Percentiles rank a stretch among this genome's conserved stretches.
These are phyloP conservation scores for Noctua janthe DNA, from an alignment of 2,888 invertebrate genomes.

Conservation along the genomic window DNA sequence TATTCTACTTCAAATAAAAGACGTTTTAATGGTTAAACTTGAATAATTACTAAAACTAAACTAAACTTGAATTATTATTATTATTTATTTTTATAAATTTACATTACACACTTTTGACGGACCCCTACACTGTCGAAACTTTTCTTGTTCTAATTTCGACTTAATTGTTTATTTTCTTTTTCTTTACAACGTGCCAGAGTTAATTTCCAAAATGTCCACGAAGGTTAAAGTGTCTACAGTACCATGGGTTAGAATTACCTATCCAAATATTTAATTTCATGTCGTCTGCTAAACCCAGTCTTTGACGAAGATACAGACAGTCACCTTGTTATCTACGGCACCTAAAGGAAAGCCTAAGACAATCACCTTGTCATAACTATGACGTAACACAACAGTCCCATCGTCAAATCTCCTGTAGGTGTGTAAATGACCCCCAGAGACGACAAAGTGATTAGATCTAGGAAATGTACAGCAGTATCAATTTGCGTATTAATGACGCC, in stretches of 20 bases:
- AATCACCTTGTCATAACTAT: not conserved
- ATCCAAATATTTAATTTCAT: not conserved
- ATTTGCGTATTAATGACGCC: slow-evolving; percentile 39
- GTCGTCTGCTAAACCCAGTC: not conserved
- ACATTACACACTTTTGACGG: too few relatives aligned
- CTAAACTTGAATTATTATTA: too few relatives aligned
- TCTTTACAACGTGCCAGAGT: too few relatives aligned
- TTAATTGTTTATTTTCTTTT: too few relatives aligned
- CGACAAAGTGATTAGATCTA: slow-evolving; percentile 32
- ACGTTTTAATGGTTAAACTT: too few relatives aligned
- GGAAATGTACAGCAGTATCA: slow-evolving; percentile 27
- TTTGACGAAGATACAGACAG: not conserved
- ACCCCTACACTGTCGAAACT: too few relatives aligned
- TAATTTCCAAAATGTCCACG: too few relatives aligned
- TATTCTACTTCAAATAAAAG: too few relatives aligned
- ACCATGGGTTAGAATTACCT: not conserved
- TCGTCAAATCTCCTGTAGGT: not conserved
- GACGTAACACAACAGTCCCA: not conserved
- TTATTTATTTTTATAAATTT: too few relatives aligned
- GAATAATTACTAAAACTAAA: too few relatives aligned
- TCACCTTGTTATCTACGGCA: not conserved
- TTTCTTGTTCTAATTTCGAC: too few relatives aligned
- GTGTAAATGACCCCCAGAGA: not conserved
- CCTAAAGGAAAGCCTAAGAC: not conserved
- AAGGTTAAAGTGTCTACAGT: not conserved